phyloP scores from a whole-genome alignment of 2,113 vertebrate genomes.

The Balaeniceps rex region DNA sequence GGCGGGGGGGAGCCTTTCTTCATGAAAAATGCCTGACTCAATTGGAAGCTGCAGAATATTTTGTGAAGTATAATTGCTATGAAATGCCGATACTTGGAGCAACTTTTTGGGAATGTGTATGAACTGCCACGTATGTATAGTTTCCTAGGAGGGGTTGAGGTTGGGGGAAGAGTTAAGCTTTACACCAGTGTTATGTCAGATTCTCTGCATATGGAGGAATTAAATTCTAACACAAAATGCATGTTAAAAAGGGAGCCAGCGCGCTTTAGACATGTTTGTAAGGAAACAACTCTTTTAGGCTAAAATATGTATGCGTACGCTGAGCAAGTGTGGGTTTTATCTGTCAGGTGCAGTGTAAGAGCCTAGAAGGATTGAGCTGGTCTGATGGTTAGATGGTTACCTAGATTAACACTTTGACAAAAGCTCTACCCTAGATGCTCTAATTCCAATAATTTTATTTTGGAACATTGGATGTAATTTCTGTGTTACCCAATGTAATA shows the following conservation, averaged over 20 bases:
- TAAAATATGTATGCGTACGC: rapidly evolving
- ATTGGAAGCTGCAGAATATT: constrained; percentile 21
- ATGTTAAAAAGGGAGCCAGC: background rate
- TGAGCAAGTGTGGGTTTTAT: background rate
- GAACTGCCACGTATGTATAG: background rate
- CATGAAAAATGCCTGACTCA: background rate
- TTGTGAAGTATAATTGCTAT: background rate
- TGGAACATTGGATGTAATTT: background rate
- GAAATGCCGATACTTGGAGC: background rate
- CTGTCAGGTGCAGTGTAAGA: background rate
- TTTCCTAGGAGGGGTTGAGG: background rate
- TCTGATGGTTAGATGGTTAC: background rate
- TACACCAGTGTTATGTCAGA: background rate
- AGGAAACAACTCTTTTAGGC: background rate
- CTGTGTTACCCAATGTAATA: background rate
- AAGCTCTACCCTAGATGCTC: background rate
- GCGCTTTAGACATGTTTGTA: background rate
- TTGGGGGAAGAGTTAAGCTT: background rate
- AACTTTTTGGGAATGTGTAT: background rate
- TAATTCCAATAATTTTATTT: constrained; percentile 36
- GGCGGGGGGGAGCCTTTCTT: background rate
- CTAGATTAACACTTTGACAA: background rate
- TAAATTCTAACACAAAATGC: background rate
- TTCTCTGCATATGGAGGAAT: background rate
- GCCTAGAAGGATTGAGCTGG: background rate